Evolutionary conservation across 2,797 vertebrate genomes (phyloP).

Genomic region (Halcyon badia): DNA sequence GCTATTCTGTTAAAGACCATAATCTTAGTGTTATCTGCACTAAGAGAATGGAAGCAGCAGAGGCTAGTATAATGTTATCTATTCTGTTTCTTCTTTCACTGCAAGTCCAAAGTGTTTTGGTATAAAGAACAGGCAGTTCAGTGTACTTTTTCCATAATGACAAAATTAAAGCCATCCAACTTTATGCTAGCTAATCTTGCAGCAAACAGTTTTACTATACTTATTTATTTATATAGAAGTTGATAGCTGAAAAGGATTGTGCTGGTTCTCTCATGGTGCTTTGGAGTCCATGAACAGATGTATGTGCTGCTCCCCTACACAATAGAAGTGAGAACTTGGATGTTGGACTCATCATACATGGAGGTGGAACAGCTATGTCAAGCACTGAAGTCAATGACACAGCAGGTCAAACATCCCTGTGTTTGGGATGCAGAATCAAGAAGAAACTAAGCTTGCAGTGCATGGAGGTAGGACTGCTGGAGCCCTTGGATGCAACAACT

Average conservation of each 20-base stretch:
- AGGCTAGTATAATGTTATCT: background rate
- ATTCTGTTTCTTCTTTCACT: background rate
- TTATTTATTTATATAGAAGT: background rate
- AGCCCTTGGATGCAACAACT: background rate
- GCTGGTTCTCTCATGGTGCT: background rate
- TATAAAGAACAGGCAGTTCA: background rate
- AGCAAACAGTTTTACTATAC: background rate
- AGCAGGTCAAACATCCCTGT: background rate
- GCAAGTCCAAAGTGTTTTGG: background rate
- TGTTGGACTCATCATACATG: fast-evolving
- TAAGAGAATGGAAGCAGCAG: background rate
- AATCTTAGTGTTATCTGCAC: background rate
- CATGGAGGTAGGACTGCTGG: background rate
- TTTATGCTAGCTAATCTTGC: background rate
- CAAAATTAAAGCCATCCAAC: background rate
- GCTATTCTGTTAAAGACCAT: background rate
- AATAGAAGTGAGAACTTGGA: background rate
- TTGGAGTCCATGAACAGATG: background rate
- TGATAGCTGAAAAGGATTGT: background rate
- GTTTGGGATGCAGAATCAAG: background rate
- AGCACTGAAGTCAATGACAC: background rate
- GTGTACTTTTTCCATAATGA: background rate
- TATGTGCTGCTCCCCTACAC: background rate
- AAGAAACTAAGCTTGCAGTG: background rate
- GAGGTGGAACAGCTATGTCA: fast-evolving